Evolutionary conservation across 2,888 invertebrate genomes (phyloP), one percentile per base, ranked within the genome.

Genomic region (Drymonia ruficornis): DNA sequence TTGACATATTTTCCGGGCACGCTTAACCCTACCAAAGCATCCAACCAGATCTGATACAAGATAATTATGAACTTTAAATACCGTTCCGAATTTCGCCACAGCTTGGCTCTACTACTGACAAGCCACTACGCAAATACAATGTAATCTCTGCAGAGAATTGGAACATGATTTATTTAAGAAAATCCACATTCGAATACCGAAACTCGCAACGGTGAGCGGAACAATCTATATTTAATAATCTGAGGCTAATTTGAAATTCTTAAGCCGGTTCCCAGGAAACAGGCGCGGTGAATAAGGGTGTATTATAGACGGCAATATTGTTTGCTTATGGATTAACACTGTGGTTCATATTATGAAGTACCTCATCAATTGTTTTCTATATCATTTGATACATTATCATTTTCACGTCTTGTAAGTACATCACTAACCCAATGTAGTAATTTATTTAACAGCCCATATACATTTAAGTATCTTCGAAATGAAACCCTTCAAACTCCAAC

Each of bases 141-240:
- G 85, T 83, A 80, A 87, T 87, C 84, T 83, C 73, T 76, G 68
- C 78, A 65, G 57, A 66, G 79, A 80, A 83, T 72, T 73, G 71
- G 71, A 76, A 70, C 78, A 78, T 84, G 80, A 82, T 85, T 84
- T 84, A 84, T 83, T 79, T 61, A 78, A 76, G 67, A 77, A 80
- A 80, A 81, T 83, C 69, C 75, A 73, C 76, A 78, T 74, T 73
- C 76, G 73, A 77, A 80, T 73, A 77, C 80, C 73, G 73, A 77
- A 76, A 69, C 75, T 53, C 44, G 43, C 74, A 80, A 80, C 79
- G 73, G 80, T 77, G 55, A 60, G 75, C 65, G 61, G 55, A 62
- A 73, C 72, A 74, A 82, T 83, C 80, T 74, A 59, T 61, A 70
- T 66, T 74, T 68, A 69, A 74, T 70, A 74, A 81, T 81, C 80